phyloP scores from a whole-genome alignment of 2,888 invertebrate genomes.

The Amblyjoppa proteus region DNA sequence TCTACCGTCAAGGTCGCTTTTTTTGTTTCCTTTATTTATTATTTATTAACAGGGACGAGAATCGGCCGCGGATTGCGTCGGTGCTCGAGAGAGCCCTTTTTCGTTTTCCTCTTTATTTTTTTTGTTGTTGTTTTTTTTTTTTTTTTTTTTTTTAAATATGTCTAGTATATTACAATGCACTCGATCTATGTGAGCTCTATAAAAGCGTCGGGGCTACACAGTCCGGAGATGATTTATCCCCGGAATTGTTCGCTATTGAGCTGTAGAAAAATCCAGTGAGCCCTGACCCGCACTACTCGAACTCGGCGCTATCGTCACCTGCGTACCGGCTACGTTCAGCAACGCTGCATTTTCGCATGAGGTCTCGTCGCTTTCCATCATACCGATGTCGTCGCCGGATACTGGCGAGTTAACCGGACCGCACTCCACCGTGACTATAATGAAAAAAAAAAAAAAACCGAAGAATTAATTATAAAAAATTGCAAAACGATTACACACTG shows the following conservation, averaged over 20 bases:
- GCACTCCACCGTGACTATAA: slow-evolving; percentile 74
- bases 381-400: slow-evolving; percentile 79
- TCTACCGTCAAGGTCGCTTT: slow-evolving; percentile 39
- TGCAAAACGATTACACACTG: not conserved
- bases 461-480: not conserved
- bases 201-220: slow-evolving; percentile 61
- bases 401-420: slow-evolving; percentile 72
- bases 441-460: not conserved
- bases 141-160: slow-evolving; percentile 6
- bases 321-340: slow-evolving; percentile 84
- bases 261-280: slow-evolving; percentile 51
- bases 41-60: slow-evolving; percentile 9
- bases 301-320: slow-evolving; percentile 77
- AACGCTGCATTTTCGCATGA: slow-evolving; percentile 87
- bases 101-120: slow-evolving; percentile 16
- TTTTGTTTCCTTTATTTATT: not conserved
- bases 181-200: slow-evolving; percentile 48
- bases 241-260: slow-evolving; percentile 63
- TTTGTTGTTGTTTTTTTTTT: not conserved
- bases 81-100: slow-evolving; percentile 18
- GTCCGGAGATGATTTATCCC: slow-evolving; percentile 49
- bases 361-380: slow-evolving; percentile 83
- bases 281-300: slow-evolving; percentile 63
- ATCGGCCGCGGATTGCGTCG: slow-evolving; percentile 12
- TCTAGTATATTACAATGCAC: slow-evolving; percentile 51